Base-by-base conservation (phyloP, 2,113 vertebrate species). In the Morone saxatilis region DNA sequence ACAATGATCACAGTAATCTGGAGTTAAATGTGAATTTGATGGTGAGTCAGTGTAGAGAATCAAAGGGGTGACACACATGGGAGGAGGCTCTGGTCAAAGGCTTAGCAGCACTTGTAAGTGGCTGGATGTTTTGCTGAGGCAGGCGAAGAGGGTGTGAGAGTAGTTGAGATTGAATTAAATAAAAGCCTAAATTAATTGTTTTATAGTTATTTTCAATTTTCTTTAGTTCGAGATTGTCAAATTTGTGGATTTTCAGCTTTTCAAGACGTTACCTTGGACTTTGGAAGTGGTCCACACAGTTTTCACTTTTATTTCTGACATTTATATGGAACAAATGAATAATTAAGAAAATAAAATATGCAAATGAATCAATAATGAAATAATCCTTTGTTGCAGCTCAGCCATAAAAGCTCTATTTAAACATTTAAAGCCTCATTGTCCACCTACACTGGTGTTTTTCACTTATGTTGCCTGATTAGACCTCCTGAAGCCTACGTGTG, bases 21-120 rank as follows among this genome's bases (percentile, higher is more conserved):
- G 0, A 57, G 13, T 11, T 78, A 5, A 51, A 62, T 56, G 54
- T 78, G 11, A 66, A 72, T 54, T 72, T 78, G 2, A 67, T 51
- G 7, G 1, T 4, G 5, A 38, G 40, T 22, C 65, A 54, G 48
- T 43, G 38, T 41, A 45, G n/a, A 72, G 5, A 47, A 45, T 25
- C 22, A 10, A 6, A 71, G 70, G 31, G 22, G 6, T 47, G n/a
- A 19, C 69, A 57, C 69, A 57, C 54, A 31, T 57, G 40, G 19
- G 5, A 45, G 56, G 38, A 72, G 41, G 43, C 25, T 10, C 8
- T 59, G 40, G 54, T 60, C 13, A 9, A 72, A 72, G 20, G 40
- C 10, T 45, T 1, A 12, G 13, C 43, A 57, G n/a, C 36, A 36
- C 45, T 19, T 68, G 63, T 4, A 12, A 56, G n/a, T 4, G 13